phyloP scores from a whole-genome alignment of 2,113 vertebrate species.

The Xenotilapia longispinis region DNA sequence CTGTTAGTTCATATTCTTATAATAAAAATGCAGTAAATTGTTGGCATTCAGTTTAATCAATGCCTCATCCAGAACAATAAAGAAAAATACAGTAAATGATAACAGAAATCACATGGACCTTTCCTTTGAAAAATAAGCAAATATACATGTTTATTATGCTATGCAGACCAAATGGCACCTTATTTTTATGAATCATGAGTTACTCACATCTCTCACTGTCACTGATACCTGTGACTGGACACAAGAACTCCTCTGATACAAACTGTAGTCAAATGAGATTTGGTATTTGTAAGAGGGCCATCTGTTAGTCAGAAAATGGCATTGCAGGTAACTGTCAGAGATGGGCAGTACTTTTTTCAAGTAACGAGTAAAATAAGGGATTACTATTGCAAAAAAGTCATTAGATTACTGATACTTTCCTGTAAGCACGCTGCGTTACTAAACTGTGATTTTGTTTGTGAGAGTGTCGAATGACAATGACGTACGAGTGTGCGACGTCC shows the following conservation, averaged over 20 bases:
- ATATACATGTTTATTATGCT: background rate
- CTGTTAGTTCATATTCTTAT: background rate
- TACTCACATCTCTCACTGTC: background rate
- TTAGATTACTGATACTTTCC: background rate
- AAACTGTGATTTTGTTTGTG: background rate
- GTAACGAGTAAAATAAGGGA: background rate
- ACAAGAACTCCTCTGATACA: background rate
- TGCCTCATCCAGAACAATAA: background rate
- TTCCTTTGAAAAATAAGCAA: background rate
- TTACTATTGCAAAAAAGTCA: background rate
- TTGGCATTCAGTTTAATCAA: background rate
- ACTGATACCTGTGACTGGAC: background rate
- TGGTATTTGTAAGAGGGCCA: background rate
- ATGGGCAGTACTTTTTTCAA: background rate
- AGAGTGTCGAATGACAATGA: background rate
- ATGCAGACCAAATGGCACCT: background rate
- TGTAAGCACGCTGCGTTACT: background rate
- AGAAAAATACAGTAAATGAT: background rate
- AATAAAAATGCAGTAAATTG: background rate
- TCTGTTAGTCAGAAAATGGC: background rate
- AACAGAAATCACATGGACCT: background rate
- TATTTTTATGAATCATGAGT: background rate
- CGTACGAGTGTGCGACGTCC: background rate
- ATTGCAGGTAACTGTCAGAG: background rate
- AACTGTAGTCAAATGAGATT: background rate